Conservation (phyloP, 2,113 vertebrate species). For the Megaptera novaeangliae region DNA sequence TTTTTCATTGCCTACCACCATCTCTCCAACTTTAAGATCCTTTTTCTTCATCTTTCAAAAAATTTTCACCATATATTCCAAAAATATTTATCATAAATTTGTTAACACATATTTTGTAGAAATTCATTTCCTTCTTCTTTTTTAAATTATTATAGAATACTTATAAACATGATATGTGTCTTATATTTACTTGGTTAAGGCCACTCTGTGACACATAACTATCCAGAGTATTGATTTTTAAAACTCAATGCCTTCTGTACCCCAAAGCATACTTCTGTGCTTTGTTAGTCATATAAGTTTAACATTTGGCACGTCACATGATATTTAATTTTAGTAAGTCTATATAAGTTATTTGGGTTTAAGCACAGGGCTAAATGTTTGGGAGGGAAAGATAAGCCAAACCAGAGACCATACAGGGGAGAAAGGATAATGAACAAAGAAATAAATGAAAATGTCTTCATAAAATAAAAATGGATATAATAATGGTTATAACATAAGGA, state of each 20-base stretch:
- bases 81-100: background rate
- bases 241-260: background rate
- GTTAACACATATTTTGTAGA: background rate
- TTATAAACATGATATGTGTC: background rate
- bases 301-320: background rate
- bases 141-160: background rate
- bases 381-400: background rate
- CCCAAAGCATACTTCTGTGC: background rate
- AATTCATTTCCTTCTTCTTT: background rate
- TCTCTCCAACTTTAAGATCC: background rate
- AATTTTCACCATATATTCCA: background rate
- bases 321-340: slow-evolving; percentile 6
- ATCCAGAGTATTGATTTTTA: background rate
- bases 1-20: accelerated
- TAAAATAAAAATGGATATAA: background rate
- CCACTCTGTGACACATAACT: background rate
- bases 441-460: background rate
- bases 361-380: background rate
- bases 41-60: background rate
- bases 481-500: background rate
- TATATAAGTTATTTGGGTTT: background rate
- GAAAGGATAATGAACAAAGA: background rate
- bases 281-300: background rate
- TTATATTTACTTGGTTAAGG: background rate
- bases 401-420: background rate